Conservation (phyloP, 2,113 vertebrate genomes). For the Aepyceros melampus region DNA sequence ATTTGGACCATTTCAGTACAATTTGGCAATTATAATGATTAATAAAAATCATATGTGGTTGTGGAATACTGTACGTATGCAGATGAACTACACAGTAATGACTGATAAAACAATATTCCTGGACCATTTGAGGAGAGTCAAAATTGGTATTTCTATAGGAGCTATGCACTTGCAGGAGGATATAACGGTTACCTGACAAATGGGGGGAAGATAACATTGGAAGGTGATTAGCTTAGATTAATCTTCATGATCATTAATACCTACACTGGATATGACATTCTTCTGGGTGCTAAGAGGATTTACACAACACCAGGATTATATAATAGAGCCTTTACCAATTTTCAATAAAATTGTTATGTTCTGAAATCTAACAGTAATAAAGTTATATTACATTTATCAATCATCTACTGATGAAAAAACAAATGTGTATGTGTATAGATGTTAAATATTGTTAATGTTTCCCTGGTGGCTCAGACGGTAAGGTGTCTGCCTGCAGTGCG, state of each 20-base stretch:
- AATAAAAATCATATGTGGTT: background rate
- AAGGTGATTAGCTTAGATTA: background rate
- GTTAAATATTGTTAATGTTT: background rate
- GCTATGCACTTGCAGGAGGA: background rate
- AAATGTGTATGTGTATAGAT: background rate
- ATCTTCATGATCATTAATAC: background rate
- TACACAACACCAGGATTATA: background rate
- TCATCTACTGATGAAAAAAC: background rate
- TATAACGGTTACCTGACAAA: background rate
- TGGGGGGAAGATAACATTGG: background rate
- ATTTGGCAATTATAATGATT: background rate
- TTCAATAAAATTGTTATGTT: background rate
- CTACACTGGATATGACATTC: background rate
- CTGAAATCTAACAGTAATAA: background rate
- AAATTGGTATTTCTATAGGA: background rate
- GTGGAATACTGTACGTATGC: background rate
- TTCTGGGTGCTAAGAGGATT: background rate
- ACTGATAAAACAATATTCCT: background rate
- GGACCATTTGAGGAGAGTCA: background rate
- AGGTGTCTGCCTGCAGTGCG: background rate
- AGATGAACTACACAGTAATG: background rate
- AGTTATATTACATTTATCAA: background rate
- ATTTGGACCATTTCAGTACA: background rate
- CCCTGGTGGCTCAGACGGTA: background rate
- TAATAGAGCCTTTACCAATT: background rate